phyloP scores from a whole-genome alignment of 2,888 invertebrate genomes.

The Tortrix viridana region DNA sequence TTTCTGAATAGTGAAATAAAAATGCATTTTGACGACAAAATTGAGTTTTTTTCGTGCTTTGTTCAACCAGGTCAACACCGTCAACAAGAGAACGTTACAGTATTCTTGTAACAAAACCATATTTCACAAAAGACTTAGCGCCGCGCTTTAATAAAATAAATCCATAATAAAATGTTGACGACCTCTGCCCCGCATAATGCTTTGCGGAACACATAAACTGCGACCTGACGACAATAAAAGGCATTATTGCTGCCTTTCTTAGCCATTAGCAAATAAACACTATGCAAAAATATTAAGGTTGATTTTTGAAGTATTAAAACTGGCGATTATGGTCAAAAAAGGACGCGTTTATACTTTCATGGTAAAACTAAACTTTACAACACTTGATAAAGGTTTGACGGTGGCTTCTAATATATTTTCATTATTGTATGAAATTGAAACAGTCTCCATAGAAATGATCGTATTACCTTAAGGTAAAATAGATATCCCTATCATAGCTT shows the following conservation, averaged over 20 bases:
- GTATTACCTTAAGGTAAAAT: neutral
- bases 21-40: too few species aligned
- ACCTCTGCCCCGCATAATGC: slow-evolving; percentile 18
- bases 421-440: neutral
- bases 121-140: slow-evolving; percentile 33
- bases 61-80: too few species aligned
- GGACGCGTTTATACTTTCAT: slow-evolving; percentile 7
- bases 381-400: slow-evolving; percentile 1
- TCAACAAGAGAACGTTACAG: too few species aligned
- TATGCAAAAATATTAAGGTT: neutral
- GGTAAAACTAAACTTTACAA: slow-evolving; percentile 1
- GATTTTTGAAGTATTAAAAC: neutral
- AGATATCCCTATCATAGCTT: too few species aligned
- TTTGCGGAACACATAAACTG: slow-evolving; percentile 10
- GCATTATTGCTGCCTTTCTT: neutral
- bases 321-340: neutral
- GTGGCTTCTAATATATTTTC: slow-evolving; percentile 3
- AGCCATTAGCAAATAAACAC: neutral
- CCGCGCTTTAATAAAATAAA: slow-evolving; percentile 12
- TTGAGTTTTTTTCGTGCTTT: too few species aligned
- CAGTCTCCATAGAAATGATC: neutral
- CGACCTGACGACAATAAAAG: slow-evolving; percentile 12
- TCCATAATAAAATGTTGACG: slow-evolving; percentile 28
- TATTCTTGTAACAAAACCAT: slow-evolving; percentile 3
- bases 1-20: too few species aligned